These are phyloP conservation scores for Paracanthobrama guichenoti DNA, from an alignment of 2,113 vertebrate genomes.

Conservation along the genomic window DNA sequence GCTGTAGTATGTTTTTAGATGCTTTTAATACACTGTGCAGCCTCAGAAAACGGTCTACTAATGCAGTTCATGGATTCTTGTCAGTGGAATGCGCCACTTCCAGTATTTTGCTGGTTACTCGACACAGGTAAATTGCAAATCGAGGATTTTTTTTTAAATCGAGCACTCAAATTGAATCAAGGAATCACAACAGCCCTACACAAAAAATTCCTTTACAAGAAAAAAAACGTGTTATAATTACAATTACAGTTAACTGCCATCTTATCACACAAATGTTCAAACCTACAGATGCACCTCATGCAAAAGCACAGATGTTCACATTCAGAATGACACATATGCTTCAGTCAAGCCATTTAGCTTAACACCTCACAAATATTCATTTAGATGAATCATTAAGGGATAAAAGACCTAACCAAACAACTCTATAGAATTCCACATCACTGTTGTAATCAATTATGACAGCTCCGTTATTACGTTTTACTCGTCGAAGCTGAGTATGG, in stretches of 20 bases:
- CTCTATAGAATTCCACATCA: neutral
- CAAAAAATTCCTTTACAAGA: neutral
- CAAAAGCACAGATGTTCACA: neutral
- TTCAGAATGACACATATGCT: neutral
- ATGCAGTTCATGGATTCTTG: too few species aligned
- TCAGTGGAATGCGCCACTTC: too few species aligned
- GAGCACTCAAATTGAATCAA: too few species aligned
- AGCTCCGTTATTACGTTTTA: slow-evolving; percentile 5
- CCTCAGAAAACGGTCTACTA: too few species aligned
- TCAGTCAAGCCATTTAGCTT: slow-evolving; percentile 18
- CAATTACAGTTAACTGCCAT: neutral
- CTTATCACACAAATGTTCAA: neutral
- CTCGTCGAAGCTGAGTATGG: neutral
- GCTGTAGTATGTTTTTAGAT: too few species aligned
- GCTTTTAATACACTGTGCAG: too few species aligned
- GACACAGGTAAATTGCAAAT: too few species aligned
- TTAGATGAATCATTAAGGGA: neutral
- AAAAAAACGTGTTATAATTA: neutral
- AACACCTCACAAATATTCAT: neutral
- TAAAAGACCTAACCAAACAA: slow-evolving; percentile 5
- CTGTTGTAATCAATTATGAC: slow-evolving; percentile 2
- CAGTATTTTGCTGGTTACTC: too few species aligned
- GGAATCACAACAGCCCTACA: too few species aligned
- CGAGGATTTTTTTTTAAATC: too few species aligned
- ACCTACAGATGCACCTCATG: neutral